phyloP scores from a whole-genome alignment of 2,888 invertebrate species.

The Machimus atricapillus region DNA sequence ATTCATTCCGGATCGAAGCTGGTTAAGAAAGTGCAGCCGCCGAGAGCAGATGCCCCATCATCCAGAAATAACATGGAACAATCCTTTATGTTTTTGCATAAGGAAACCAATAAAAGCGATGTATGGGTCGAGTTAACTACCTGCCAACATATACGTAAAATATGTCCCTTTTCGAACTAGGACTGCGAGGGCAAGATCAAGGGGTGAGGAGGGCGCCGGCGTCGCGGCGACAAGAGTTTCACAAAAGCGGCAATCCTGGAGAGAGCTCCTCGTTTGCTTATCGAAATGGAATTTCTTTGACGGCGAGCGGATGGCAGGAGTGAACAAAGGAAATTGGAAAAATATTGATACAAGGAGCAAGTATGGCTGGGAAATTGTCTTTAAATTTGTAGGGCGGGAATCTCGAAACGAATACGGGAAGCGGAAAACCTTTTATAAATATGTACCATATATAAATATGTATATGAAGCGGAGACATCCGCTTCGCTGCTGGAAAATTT shows the following conservation, averaged over 20 bases:
- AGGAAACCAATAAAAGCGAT: background rate
- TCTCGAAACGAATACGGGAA: background rate
- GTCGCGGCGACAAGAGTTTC: background rate
- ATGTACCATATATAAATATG: background rate
- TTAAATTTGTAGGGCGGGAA: background rate
- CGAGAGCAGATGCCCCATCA: background rate
- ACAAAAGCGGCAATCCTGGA: background rate
- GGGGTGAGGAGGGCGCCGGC: background rate
- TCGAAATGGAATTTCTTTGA: conserved; percentile 19
- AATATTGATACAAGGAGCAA: background rate
- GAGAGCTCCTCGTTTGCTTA: background rate
- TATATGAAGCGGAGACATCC: background rate
- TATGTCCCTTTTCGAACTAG: background rate
- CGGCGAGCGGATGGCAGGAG: background rate
- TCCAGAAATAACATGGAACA: background rate
- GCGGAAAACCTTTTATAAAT: background rate
- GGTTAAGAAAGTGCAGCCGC: background rate
- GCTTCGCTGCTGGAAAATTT: background rate
- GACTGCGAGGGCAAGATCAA: background rate
- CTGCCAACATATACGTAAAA: background rate
- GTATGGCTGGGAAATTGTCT: background rate
- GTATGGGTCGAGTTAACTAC: background rate
- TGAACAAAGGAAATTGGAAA: conserved; percentile 14
- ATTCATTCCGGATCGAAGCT: background rate
- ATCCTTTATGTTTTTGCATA: background rate